A percentile compares a stretch with the other conserved stretches of the same genome.
phyloP scores from a whole-genome alignment of 2,888 invertebrate species.

The Pelosia muscerda region DNA sequence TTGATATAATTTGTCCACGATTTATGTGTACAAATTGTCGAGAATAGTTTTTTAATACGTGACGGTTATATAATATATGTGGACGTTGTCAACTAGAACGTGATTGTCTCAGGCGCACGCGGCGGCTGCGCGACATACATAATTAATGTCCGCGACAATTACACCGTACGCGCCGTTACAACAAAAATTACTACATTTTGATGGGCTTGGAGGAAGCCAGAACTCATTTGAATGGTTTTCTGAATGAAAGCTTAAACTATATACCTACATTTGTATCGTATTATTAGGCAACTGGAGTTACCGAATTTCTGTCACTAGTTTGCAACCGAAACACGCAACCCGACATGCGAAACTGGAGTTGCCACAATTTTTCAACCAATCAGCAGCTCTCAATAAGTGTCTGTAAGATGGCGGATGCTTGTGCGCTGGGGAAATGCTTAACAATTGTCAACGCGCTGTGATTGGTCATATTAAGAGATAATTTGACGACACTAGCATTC shows the following conservation, averaged over 20 bases:
- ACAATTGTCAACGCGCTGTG: too few species aligned
- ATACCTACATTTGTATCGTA: too few species aligned
- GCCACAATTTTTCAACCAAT: too few species aligned
- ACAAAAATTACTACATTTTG: background rate
- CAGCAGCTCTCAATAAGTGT: too few species aligned
- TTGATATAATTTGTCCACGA: background rate
- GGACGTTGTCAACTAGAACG: background rate
- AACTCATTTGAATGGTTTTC: background rate
- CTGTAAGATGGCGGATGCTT: too few species aligned
- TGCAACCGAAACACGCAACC: too few species aligned
- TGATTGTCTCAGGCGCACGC: background rate
- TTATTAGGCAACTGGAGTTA: too few species aligned
- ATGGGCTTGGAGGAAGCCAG: background rate
- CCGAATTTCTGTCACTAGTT: too few species aligned
- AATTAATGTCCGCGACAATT: slow-evolving; percentile 15
- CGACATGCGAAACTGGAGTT: too few species aligned
- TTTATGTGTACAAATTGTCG: background rate
- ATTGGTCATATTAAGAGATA: too few species aligned
- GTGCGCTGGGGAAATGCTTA: background rate
- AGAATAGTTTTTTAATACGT: slow-evolving; percentile 3
- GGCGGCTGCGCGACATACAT: slow-evolving; percentile 6
- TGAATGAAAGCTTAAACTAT: background rate
- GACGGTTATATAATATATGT: background rate
- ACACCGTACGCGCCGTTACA: background rate
- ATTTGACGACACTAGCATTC: too few species aligned